Percentiles rank a stretch among this genome's conserved stretches.
These are phyloP conservation scores for Kryptolebias ocellatus DNA, from an alignment of 2,797 vertebrate species.

Conservation along the genomic window DNA sequence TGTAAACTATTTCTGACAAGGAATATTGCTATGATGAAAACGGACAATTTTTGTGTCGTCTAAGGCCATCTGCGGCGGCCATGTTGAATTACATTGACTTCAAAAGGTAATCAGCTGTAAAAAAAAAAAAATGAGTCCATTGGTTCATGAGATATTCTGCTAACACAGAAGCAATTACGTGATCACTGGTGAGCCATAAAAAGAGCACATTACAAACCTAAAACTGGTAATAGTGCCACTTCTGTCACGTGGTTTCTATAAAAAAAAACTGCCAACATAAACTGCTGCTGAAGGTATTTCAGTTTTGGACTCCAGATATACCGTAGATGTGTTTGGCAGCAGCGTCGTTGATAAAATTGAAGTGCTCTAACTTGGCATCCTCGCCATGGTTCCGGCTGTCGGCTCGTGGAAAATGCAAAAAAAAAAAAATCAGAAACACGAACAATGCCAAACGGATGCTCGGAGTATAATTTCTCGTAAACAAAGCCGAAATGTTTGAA, in stretches of 20 bases:
- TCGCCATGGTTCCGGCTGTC: background rate
- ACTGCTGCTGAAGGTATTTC: background rate
- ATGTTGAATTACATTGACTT: too few species aligned
- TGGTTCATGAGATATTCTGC: too few species aligned
- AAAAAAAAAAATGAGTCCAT: too few species aligned
- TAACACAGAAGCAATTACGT: too few species aligned
- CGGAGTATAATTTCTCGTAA: background rate
- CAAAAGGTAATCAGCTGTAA: too few species aligned
- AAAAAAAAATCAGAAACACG: background rate
- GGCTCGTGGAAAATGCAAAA: background rate
- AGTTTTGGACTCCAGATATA: constrained; percentile 1
- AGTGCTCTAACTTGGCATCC: background rate
- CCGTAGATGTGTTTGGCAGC: constrained; percentile 9
- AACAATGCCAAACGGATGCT: background rate
- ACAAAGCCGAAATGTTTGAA: background rate
- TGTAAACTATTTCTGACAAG: too few species aligned
- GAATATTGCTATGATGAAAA: too few species aligned
- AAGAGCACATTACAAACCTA: too few species aligned
- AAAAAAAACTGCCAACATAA: background rate
- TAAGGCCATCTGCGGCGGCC: too few species aligned
- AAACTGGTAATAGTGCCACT: background rate
- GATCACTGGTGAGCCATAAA: too few species aligned
- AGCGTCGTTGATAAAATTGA: constrained; percentile 9
- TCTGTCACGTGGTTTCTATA: background rate
- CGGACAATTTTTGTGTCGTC: too few species aligned